Percentiles rank a stretch among this genome's conserved stretches.
Conservation (phyloP, 2,797 vertebrate genomes). For the Lutjanus campechanus region DNA sequence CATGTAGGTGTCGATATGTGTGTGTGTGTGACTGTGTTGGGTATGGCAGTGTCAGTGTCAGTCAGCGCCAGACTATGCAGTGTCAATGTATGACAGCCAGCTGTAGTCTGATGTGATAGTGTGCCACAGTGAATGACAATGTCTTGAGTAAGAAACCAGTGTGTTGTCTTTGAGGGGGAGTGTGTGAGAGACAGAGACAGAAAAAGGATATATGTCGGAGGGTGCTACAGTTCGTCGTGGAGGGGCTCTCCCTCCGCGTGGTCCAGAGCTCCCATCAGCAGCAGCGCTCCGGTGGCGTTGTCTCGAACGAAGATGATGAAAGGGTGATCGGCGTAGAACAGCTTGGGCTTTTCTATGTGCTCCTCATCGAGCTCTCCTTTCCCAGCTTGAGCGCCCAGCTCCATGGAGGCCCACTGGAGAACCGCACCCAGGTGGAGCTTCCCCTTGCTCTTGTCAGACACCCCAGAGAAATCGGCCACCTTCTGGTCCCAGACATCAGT, state of each 20-base stretch:
- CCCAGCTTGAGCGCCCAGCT: conserved; percentile 70
- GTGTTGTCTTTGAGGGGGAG: conserved; percentile 35
- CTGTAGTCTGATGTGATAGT: conserved; percentile 58
- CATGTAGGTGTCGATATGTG: conserved; percentile 50
- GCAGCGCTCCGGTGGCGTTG: conserved; percentile 70
- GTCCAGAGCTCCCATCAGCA: conserved; percentile 83
- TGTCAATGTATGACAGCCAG: conserved; percentile 72
- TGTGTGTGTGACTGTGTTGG: conserved; percentile 40
- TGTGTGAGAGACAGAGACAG: conserved; percentile 2
- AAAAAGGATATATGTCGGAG: background rate
- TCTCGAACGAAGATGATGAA: conserved; percentile 80
- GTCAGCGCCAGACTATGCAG: conserved; percentile 55
- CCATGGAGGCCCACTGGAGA: conserved; percentile 81
- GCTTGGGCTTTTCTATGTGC: conserved; percentile 66
- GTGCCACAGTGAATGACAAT: conserved; percentile 75
- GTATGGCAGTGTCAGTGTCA: conserved; percentile 67
- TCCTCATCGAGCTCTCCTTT: conserved; percentile 56
- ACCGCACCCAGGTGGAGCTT: conserved; percentile 74
- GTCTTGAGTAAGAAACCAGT: conserved; percentile 63
- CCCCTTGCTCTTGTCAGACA: conserved; percentile 55
- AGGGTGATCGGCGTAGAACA: conserved; percentile 80
- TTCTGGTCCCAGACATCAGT: conserved; percentile 75
- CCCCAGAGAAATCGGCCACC: conserved; percentile 74
- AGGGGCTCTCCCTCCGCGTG: conserved; percentile 70
- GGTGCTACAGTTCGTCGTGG: conserved; percentile 78